phyloP scores from a whole-genome alignment of 1,140 invertebrate species.

The Pseudomyrmex dendroicus region DNA sequence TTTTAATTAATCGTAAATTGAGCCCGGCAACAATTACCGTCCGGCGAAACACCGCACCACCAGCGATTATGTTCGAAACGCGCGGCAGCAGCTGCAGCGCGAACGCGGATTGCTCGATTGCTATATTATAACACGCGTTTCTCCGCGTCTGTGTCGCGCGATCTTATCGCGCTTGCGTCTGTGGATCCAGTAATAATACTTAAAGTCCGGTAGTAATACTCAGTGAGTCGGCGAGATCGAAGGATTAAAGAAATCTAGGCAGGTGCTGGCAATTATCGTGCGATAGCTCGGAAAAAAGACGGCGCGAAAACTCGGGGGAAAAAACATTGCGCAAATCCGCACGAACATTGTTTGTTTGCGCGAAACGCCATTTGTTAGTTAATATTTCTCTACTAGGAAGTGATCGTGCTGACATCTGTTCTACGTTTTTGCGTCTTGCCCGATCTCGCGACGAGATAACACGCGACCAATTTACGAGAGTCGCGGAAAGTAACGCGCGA shows the following conservation, averaged over 20 bases:
- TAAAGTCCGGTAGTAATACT: too few species aligned
- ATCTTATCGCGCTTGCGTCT: conserved; percentile 27
- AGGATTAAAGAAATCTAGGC: conserved; percentile 39
- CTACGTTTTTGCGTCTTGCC: background rate
- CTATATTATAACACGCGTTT: conserved; percentile 29
- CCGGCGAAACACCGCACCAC: background rate
- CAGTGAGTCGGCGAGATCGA: conserved; percentile 28
- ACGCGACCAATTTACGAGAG: conserved; percentile 10
- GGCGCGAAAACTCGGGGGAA: conserved; percentile 5
- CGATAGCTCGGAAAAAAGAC: background rate
- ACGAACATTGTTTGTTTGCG: background rate
- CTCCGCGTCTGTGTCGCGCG: conserved; percentile 4
- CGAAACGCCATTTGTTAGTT: conserved; percentile 15
- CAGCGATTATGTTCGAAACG: conserved; percentile 11
- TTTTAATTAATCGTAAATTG: conserved; percentile 56
- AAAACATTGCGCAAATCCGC: conserved; percentile 9
- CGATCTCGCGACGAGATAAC: conserved; percentile 30
- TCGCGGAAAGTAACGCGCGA: background rate
- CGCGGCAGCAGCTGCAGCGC: background rate
- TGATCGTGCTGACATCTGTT: background rate
- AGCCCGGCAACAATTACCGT: conserved; percentile 29
- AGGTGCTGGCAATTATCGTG: conserved; percentile 21
- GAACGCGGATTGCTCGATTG: background rate
- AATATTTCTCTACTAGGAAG: background rate
- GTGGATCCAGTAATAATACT: conserved; percentile 11